Base-by-base conservation (phyloP, 2,888 invertebrate genomes). In the Erynnis tages region DNA sequence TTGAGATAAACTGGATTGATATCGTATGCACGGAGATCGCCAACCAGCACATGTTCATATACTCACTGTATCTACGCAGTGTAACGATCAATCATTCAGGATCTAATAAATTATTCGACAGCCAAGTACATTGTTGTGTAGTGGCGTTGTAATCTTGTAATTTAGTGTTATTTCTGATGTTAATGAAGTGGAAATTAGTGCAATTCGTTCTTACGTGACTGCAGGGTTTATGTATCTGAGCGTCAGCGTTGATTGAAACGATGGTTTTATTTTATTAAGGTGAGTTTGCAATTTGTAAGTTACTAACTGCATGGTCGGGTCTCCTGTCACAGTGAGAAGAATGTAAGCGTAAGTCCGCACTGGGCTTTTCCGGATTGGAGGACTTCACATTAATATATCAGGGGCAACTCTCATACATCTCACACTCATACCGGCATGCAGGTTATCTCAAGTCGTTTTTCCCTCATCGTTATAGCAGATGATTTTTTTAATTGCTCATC, bases 61-160 rank as follows among this genome's bases (percentile, higher is more conserved):
- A 17, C 16, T 29, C 21, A 13, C 11, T 10, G 29, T 27, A 29
- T 37, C 27, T 11, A 25, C 11, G 35, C n/a, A 8, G 19, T 44
- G 32, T 14, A 4, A 43, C 32, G 30, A 44, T 44, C 44, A 44
- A 44, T 44, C 44, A 44, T 44, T 21, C 5, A 7, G 21, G 21
- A 44, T 44, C 21, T 44, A 32, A 30, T 44, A 30, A 29, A 43
- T 43, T 30, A 43, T 43, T 10, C 17, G 11, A 6, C 17, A 27
- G 17, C 17, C 25, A 29, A 41, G 41, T 29, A 29, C 7, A 16
- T 41, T 16, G 27, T 16, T 34, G 21, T 5, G 16, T 34, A 29
- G n/a, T 10, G 29, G 8, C 32, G 16, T 34, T 3, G 29, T 41
- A 29, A 41, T 41, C 27, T 29, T 10, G 29, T 41, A 27, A 41